Base-by-base conservation (phyloP, 2,113 vertebrate genomes). In the Sturnus vulgaris region DNA sequence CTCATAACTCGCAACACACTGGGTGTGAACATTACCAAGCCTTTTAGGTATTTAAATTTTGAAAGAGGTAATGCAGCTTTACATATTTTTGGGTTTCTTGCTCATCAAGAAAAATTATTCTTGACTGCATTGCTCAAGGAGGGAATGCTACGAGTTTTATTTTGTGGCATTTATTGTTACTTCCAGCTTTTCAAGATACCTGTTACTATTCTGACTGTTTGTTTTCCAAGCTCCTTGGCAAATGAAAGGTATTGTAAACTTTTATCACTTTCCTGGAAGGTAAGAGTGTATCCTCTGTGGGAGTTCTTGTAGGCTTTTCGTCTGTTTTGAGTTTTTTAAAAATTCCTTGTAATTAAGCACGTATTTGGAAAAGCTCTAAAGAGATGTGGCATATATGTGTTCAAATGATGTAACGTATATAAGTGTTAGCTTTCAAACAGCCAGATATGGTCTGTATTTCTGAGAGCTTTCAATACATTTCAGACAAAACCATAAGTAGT, bases 31-130 rank as follows among this genome's bases (percentile, higher is more conserved):
- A 27, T 96, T 92, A 96, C 94, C 69, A 61, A 82, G 84, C 79
- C 88, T 86, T 83, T 63, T 73, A 90, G 92, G 91, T 96, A 93
- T 92, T 88, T 78, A 93, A 92, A 78, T 96, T 95, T 88, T 94
- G 76, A 88, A 94, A 96, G 95, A 59, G 15, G 31, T 96, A 90
- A 84, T 25, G 65, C 89, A 87, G 70, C 76, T 93, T 86, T 80
- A 83, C 33, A 21, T 81, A 71, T 81, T 89, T 76, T 82, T 70
- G 88, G 53, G 70, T 93, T 95, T 68, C 72, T 75, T 80, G 44
- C 88, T 96, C 80, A n/a, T 57, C 69, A 76, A 81, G 93, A 95
- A 95, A 90, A 39, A 21, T 6, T 77, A 86, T 93, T 96, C 86
- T 92, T 92, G 66, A 63, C 33, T 69, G 81, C 61, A 72, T 88